A percentile compares a stretch with the other conserved stretches of the same genome.
Conservation (phyloP, 2,888 invertebrate species). For the Ashinkailepas kermadecensis region DNA sequence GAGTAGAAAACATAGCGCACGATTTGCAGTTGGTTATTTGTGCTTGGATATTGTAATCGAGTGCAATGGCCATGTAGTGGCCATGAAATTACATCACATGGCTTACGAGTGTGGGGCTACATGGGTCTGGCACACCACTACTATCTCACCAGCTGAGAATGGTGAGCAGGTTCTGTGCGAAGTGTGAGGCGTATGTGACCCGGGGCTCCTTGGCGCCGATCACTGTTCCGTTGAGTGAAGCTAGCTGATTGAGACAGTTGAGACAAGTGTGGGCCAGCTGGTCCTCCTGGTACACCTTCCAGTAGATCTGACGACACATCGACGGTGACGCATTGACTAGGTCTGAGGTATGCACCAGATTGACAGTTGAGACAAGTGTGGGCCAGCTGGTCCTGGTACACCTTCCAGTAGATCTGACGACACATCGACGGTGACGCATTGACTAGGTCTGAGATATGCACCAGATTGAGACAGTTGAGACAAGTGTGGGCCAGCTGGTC, state of each 20-base stretch:
- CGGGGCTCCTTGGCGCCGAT: conserved; percentile 47
- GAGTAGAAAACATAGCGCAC: no score
- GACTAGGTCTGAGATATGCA: no score
- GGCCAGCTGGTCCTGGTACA: conserved; percentile 63
- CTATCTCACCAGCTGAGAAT: conserved; percentile 50
- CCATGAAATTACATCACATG: no score
- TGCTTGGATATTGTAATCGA: no score
- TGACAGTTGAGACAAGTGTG: conserved; percentile 68
- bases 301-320: conserved; percentile 51
- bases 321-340: no score
- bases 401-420: conserved; percentile 62
- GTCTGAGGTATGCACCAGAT: no score
- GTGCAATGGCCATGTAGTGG: no score
- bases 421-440: no score
- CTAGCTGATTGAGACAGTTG: conserved; percentile 72
- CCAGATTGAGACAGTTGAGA: conserved; percentile 51
- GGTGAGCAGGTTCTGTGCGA: conserved; percentile 54
- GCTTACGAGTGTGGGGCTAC: no score
- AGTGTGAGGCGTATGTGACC: conserved; percentile 52
- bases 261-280: conserved; percentile 68
- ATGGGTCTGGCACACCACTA: no score
- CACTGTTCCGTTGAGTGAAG: conserved; percentile 57
- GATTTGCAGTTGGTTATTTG: no score
- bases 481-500: conserved; percentile 68
- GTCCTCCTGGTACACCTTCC: conserved; percentile 67